Evolutionary conservation across 1,140 invertebrate species (phyloP), one percentile per base, ranked within the genome.

Genomic region (Drosophila albomicans): DNA sequence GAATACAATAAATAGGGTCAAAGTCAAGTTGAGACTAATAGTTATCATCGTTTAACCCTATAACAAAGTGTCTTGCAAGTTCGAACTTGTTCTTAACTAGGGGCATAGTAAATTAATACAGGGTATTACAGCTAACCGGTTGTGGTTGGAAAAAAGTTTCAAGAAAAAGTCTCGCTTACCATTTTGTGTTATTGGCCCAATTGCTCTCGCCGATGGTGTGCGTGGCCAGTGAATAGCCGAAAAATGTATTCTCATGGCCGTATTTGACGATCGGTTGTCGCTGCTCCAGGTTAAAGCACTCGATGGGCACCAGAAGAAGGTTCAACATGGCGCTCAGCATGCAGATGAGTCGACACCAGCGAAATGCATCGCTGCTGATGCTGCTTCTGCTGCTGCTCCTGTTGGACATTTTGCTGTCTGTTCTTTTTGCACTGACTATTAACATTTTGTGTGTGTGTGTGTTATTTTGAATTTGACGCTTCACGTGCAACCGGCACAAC

Each of bases 151-250:
- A 61, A 46, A 62, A 35, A n/a, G 38, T n/a, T 64, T 25, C 0
- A 25, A 25, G 20, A 3, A 25, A 25, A 25, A 25, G 16, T 30
- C 41, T 28, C 25, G 30, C 75, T 92, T 82, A 92, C 91, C 91
- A 92, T 79, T 92, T 92, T 20, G 88, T 88, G 45, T 90, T 91
- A 73, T 91, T 82, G 54, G 82, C 64, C 78, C 63, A 77, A 71
- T 89, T 86, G 48, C 61, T 74, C 76, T 91, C 88, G 30, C 90
- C 91, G 46, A 92, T 81, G 2, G 81, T 85, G 73, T 92, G 91
- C 30, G 85, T 90, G 58, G 91, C 91, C 56, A 92, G 66, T 5
- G 91, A 91, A 58, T 92, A 92, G 57, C 91, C 91, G 16, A 92
- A 92, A 61, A 92, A 82, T 15, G 91, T 79, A 51, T 87, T 72